phyloP scores from a whole-genome alignment of 2,113 vertebrate species.

The Aptenodytes patagonicus region DNA sequence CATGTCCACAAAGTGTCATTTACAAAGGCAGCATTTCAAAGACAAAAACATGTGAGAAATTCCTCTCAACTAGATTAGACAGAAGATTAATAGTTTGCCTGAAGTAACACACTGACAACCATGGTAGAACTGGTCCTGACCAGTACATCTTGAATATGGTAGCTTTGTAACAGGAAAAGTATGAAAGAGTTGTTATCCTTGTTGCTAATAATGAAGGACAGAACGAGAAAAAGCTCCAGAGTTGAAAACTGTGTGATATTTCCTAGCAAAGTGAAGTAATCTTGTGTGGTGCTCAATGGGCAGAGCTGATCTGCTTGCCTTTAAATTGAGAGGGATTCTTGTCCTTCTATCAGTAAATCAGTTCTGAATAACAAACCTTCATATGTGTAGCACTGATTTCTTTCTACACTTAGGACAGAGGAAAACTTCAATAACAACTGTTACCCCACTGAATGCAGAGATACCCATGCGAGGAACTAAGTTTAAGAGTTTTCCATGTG shows the following conservation, averaged over 20 bases:
- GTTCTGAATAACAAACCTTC: not conserved
- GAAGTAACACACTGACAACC: not conserved
- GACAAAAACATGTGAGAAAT: not conserved
- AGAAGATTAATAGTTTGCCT: not conserved
- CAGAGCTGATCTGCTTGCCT: not conserved
- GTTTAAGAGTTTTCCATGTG: not conserved
- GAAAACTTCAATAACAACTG: not conserved
- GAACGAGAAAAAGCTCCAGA: not conserved
- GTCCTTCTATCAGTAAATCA: not conserved
- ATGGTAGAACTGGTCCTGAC: not conserved
- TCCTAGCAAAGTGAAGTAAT: not conserved
- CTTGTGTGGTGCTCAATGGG: not conserved
- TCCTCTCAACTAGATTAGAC: not conserved
- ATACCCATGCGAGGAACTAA: not conserved
- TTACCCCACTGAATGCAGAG: not conserved
- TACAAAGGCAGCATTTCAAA: not conserved
- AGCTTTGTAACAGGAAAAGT: not conserved
- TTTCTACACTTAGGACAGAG: not conserved
- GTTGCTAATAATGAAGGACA: not conserved
- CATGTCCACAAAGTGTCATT: not conserved
- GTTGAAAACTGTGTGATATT: not conserved
- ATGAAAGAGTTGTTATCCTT: not conserved
- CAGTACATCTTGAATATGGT: not conserved
- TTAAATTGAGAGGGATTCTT: not conserved
- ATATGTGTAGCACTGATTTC: not conserved